These are phyloP conservation scores for Drosophila lutescens DNA, from an alignment of 2,888 invertebrate genomes.

Conservation along the genomic window DNA sequence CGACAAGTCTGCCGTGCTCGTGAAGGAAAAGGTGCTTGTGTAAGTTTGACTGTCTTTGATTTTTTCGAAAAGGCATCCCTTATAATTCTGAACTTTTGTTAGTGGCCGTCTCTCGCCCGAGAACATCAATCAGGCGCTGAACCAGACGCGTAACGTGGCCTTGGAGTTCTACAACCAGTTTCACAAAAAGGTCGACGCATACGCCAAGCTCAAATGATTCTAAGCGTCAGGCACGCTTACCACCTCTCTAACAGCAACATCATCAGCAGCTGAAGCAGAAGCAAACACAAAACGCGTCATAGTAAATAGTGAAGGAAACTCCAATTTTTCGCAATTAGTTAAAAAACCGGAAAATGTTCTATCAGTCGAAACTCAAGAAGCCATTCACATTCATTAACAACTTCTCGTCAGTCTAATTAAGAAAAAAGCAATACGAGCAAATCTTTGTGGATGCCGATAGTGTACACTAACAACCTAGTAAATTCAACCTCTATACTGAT, in stretches of 20 bases:
- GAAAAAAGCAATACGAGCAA: constrained; percentile 31
- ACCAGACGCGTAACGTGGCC: constrained; percentile 88
- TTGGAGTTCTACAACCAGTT: constrained; percentile 90
- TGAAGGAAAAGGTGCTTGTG: constrained; percentile 91
- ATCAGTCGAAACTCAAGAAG: constrained; percentile 26
- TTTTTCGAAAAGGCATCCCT: constrained; percentile 75
- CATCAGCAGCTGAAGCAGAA: constrained; percentile 36
- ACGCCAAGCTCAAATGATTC: constrained; percentile 89
- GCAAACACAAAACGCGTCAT: constrained; percentile 53
- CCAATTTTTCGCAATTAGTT: constrained; percentile 54
- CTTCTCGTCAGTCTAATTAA: constrained; percentile 22
- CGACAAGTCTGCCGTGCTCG: constrained; percentile 86
- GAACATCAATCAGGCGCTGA: constrained; percentile 89
- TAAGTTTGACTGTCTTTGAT: constrained; percentile 85
- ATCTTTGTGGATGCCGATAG: constrained; percentile 37
- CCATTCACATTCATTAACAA: constrained; percentile 34
- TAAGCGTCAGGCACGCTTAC: constrained; percentile 75
- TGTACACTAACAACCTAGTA: constrained; percentile 56
- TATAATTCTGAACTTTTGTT: constrained; percentile 81
- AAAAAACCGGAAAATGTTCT: constrained; percentile 19
- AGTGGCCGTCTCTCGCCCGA: constrained; percentile 92
- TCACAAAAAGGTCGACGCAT: constrained; percentile 90
- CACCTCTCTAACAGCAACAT: constrained; percentile 32
- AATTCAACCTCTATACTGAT: constrained; percentile 53
- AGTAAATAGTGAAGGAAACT: constrained; percentile 45